phyloP scores from a whole-genome alignment of 2,888 invertebrate genomes.

The Tetramorium bicarinatum region DNA sequence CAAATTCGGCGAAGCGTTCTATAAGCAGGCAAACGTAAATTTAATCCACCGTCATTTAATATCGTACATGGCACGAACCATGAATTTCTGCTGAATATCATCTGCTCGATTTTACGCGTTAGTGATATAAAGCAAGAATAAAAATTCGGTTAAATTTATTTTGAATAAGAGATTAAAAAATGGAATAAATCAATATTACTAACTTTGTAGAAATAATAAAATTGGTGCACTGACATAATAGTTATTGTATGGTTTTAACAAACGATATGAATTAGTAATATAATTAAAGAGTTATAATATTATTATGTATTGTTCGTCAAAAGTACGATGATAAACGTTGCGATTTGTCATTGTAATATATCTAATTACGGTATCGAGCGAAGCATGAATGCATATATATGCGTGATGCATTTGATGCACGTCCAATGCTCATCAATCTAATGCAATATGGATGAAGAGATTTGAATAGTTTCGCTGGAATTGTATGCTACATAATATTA shows the following conservation, averaged over 20 bases:
- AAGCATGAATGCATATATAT: conserved; percentile 9
- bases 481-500: conserved; percentile 18
- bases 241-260: conserved; percentile 3
- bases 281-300: conserved; percentile 20
- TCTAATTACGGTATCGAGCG: conserved; percentile 16
- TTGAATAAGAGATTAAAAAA: background rate
- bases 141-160: background rate
- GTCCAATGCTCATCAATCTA: conserved; percentile 8
- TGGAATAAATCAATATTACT: background rate
- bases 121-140: background rate
- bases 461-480: conserved; percentile 19
- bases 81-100: conserved; percentile 23
- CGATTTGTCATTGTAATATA: conserved; percentile 17
- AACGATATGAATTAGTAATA: conserved; percentile 32
- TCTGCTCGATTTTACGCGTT: conserved; percentile 9
- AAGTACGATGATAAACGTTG: conserved; percentile 44
- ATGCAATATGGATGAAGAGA: conserved; percentile 18
- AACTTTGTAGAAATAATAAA: background rate
- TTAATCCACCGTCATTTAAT: conserved; percentile 22
- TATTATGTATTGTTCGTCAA: conserved; percentile 13
- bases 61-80: conserved; percentile 11
- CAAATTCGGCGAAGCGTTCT: conserved; percentile 24
- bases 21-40: conserved; percentile 28
- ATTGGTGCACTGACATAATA: background rate
- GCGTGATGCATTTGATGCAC: conserved; percentile 1